Conservation (phyloP, 2,797 vertebrate genomes). For the Valencia hispanica region DNA sequence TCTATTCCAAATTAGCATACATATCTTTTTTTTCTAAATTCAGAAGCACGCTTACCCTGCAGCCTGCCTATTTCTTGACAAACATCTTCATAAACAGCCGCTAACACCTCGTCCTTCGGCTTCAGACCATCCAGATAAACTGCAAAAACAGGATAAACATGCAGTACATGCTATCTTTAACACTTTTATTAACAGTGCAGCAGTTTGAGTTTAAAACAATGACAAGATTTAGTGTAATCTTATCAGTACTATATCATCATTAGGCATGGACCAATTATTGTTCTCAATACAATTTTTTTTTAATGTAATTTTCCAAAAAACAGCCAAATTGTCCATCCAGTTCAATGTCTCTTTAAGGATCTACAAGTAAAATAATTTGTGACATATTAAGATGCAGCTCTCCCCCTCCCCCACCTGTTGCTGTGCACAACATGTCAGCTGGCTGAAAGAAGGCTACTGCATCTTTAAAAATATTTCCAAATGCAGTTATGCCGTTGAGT, state of each 20-base stretch:
- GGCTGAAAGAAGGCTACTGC: no score
- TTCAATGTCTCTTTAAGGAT: neutral
- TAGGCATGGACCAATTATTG: neutral
- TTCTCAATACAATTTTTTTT: neutral
- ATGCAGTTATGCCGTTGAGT: no score
- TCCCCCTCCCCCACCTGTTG: no score
- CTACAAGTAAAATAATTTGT: no score
- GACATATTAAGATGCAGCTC: no score
- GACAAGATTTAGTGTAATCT: neutral
- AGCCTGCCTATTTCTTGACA: conserved; percentile 74
- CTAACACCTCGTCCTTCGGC: conserved; percentile 83
- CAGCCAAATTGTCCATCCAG: neutral
- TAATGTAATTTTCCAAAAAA: neutral
- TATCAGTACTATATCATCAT: neutral
- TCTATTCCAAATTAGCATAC: neutral
- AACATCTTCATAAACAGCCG: conserved; percentile 81
- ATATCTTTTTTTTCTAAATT: neutral
- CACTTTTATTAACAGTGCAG: neutral
- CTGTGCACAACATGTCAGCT: no score
- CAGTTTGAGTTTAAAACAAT: neutral
- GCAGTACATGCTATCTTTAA: neutral
- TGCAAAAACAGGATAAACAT: conserved; percentile 42
- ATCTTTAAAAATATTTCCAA: no score
- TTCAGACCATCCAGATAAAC: conserved; percentile 90
- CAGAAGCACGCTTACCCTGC: conserved; percentile 53